Evolutionary conservation across 2,888 invertebrate genomes (phyloP).

Genomic region (Leistus spinibarbis): DNA sequence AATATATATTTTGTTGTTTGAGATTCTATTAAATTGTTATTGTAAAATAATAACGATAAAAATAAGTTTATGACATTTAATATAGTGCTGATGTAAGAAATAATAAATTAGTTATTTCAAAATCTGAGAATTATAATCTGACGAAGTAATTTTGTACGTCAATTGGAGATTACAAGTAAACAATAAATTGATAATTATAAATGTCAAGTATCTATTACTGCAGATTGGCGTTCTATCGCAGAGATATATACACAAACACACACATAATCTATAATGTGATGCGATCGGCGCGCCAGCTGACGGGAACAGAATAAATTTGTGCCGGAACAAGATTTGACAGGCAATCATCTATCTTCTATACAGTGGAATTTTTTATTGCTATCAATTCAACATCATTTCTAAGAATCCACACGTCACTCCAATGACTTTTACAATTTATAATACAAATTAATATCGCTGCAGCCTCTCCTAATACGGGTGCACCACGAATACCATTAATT

Average conservation of each 20-base stretch:
- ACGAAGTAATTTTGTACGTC: no score
- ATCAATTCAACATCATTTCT: conserved; percentile 10
- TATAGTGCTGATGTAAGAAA: neutral
- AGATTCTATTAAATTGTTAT: neutral
- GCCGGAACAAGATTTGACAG: conserved; percentile 33
- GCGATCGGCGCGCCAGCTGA: neutral
- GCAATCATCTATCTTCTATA: conserved; percentile 27
- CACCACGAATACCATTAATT: no score
- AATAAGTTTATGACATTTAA: neutral
- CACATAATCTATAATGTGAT: no score
- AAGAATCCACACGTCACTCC: neutral
- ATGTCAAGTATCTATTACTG: conserved; percentile 26
- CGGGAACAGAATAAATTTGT: conserved; percentile 28
- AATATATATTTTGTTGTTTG: no score
- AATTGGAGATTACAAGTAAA: no score
- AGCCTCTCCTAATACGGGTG: neutral
- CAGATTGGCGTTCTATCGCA: conserved; percentile 16
- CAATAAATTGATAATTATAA: neutral
- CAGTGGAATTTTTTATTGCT: conserved; percentile 29
- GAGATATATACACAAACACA: conserved; percentile 3
- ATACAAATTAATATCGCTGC: neutral
- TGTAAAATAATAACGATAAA: neutral
- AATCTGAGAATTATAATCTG: no score
- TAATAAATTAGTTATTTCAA: no score
- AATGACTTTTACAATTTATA: neutral